Base-by-base conservation (phyloP, 2,797 vertebrate genomes). In the Champsocephalus esox region DNA sequence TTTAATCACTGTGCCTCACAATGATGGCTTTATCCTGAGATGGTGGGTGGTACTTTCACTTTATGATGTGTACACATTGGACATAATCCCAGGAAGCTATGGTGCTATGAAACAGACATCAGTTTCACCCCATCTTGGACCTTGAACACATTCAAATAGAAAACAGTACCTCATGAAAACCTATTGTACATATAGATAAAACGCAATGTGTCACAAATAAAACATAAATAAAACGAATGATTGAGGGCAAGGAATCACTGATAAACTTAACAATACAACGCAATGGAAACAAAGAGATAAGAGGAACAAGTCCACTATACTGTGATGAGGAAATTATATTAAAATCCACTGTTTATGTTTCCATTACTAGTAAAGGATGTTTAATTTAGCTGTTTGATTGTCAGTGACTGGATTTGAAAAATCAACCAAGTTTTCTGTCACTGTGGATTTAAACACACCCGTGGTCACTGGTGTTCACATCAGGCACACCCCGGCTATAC, bases 21-120 rank as follows among this genome's bases (percentile, higher is more conserved):
- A 60, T 84, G 88, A 92, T 88, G 87, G 81, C 87, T 92, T 88
- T 82, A 92, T 92, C 80, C 83, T 65, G 61, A 81, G 76, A 49
- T 70, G 59, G 68, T 80, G 82, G 82, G 83, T 83, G 82, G 80
- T 62, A 63, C 70, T 73, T 89, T 81, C 67, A 79, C 56, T 66
- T 84, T 57, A 61, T 50, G 54, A 54, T 69, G 46, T 80, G 80
- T 67, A 75, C 77, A 80, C 64, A 78, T 60, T 72, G 64, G 77
- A 78, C 70, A 59, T 75, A 80, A 78, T 84, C 71, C 70, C 5
- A 1, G 10, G 56, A 84, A 76, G 67, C 61, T 60, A 66, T 59
- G 64, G 50, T 44, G 52, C 19, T 70, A 43, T 1, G 51, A 71
- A 81, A 70, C 48, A 72, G 66, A 73, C 68, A 55, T 52, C 34